These are phyloP conservation scores for Lutraria lutraria DNA, from an alignment of 2,888 invertebrate genomes.

Conservation along the genomic window DNA sequence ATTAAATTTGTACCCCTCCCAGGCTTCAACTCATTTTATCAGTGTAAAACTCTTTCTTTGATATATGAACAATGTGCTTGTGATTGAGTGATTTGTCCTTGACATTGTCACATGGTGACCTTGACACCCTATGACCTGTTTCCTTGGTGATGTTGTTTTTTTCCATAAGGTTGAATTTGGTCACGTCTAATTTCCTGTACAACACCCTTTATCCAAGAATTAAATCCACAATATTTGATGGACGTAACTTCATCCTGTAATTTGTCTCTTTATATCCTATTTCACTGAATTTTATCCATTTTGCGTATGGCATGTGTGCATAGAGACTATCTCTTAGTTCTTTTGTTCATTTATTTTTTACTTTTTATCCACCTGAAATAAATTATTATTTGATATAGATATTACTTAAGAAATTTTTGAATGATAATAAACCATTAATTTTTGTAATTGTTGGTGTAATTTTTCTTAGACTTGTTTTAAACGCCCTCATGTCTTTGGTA, in stretches of 20 bases:
- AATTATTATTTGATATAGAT: neutral
- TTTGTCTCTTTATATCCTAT: slow-evolving; percentile 47
- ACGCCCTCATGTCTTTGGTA: neutral
- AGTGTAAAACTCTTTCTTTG: slow-evolving; percentile 39
- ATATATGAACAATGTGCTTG: slow-evolving; percentile 38
- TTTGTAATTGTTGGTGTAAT: neutral
- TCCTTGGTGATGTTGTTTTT: slow-evolving; percentile 69
- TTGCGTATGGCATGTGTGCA: slow-evolving; percentile 55
- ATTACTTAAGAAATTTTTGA: neutral
- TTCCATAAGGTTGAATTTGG: slow-evolving; percentile 58
- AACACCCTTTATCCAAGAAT: slow-evolving; percentile 25
- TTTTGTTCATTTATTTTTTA: slow-evolving; percentile 28
- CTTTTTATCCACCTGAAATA: slow-evolving; percentile 5
- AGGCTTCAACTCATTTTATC: slow-evolving; percentile 49
- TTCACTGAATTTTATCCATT: slow-evolving; percentile 46
- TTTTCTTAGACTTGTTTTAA: slow-evolving; percentile 26
- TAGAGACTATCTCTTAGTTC: slow-evolving; percentile 21
- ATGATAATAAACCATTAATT: slow-evolving; percentile 13
- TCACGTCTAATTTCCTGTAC: slow-evolving; percentile 35
- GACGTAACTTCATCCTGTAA: slow-evolving; percentile 54
- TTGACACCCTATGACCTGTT: slow-evolving; percentile 59
- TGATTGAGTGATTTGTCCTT: slow-evolving; percentile 43
- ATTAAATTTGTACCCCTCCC: slow-evolving; percentile 30
- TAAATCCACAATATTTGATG: slow-evolving; percentile 10
- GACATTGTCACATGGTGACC: slow-evolving; percentile 65